Evolutionary conservation across 1,140 invertebrate genomes (phyloP).

Genomic region (Chlorops oryzae): DNA sequence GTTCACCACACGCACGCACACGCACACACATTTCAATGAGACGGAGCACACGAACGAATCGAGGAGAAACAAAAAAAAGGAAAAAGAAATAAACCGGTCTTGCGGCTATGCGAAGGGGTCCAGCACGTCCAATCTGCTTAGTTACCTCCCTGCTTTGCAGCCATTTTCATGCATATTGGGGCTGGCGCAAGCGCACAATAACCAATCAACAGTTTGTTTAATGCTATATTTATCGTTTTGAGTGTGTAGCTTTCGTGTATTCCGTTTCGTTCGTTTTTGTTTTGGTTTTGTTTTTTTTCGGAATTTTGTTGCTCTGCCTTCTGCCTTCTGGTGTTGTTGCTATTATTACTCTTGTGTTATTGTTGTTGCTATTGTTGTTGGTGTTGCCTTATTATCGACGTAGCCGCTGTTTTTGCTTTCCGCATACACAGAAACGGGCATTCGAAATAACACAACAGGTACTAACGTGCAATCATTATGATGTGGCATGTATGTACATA

Average conservation of each 20-base stretch:
- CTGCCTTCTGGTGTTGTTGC: not conserved
- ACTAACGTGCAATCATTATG: too few species aligned
- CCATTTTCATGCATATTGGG: conserved; percentile 37
- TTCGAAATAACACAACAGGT: too few species aligned
- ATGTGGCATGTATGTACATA: too few species aligned
- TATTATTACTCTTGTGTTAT: not conserved
- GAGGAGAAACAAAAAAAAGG: too few species aligned
- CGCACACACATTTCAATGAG: too few species aligned
- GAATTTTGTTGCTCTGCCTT: not conserved
- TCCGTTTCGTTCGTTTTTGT: not conserved
- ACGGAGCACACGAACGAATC: too few species aligned
- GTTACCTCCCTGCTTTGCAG: conserved; percentile 43
- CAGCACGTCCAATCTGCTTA: conserved; percentile 31
- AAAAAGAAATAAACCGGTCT: too few species aligned
- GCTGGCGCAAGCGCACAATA: conserved; percentile 43
- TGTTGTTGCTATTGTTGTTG: not conserved
- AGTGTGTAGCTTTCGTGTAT: not conserved
- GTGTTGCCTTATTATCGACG: not conserved
- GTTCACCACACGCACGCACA: conserved; percentile 4
- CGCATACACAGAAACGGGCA: too few species aligned
- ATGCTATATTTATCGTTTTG: too few species aligned
- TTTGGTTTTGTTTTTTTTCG: not conserved
- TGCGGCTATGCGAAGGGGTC: too few species aligned
- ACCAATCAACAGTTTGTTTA: conserved; percentile 46
- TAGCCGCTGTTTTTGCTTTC: not conserved